Evolutionary conservation across 1,140 invertebrate species (phyloP), one percentile per base, ranked within the genome.

Genomic region (Hypothenemus hampei): DNA sequence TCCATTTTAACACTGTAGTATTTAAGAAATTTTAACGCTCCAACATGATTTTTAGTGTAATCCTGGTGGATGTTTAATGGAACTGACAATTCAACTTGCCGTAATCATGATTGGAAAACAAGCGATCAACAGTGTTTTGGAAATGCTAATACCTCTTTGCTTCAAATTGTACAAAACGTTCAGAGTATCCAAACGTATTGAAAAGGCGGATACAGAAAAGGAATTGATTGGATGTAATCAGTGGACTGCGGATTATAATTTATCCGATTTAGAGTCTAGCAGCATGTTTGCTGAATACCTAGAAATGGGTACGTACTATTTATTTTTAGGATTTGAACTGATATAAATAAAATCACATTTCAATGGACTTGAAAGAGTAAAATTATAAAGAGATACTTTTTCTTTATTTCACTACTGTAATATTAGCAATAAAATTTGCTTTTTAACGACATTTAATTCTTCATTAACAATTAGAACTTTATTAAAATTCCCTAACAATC

Each of bases 31-130:
- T n/a, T n/a, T n/a, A n/a, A n/a, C n/a, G n/a, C n/a, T n/a, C n/a
- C n/a, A n/a, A n/a, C 13, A 3, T 31, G 3, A 15, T 37, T 37
- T 29, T 18, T 69, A 87, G 78, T 92, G 87, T 66, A 84, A 82
- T 71, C 84, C 84, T 18, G 86, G 85, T 23, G 88, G 89, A 10
- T 92, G 89, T 72, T 73, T 92, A 23, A 82, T 89, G 67, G 89
- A 92, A 72, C 72, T 92, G 35, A 86, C 87, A 19, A 85, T 90
- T 60, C 89, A 92, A 66, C 66, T 92, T 50, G 81, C 82, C 0
- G 85, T 92, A 44, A 91, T 91, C 44, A 91, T 92, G 89, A 81
- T 90, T 37, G 89, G 89, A 44, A 83, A 91, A 71, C 89, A 93
- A 73, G 81, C 86, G 5, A 80, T 91, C 5, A 89, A 87, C 71